Base-by-base conservation (phyloP, 2,888 invertebrate species). In the Andrena hattorfiana region DNA sequence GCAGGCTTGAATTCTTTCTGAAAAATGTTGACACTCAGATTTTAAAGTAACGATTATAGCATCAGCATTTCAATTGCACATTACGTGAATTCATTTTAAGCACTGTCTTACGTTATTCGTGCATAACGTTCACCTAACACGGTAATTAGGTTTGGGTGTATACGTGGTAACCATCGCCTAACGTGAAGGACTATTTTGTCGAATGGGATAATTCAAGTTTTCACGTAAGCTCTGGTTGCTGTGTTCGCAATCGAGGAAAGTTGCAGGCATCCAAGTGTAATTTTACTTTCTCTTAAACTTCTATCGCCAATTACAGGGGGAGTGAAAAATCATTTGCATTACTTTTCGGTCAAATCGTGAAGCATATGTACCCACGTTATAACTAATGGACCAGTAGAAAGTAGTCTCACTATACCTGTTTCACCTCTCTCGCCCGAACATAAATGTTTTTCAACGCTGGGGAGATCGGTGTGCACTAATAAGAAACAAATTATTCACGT, bases 251-350 rank as follows among this genome's bases (percentile, higher is more conserved):
- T 2, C 35, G 48, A 62, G 35, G 70, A 74, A 82, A 75, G 67
- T 77, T 49, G 35, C 28, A 28, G 13, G 5, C 23, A n/a, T 49
- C 32, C 26, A 23, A 42, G 35, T 16, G 63, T 64, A 68, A 79
- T 79, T 42, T 79, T 13, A 73, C 82, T 82, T 82, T 82, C 82
- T 79, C 82, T 75, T 49, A 49, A 60, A 69, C 35, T 77, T 54
- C 62, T 32, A 20, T 30, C 51, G 42, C 26, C 51, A 42, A 69
- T 54, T 67, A 62, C n/a, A 51, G 20, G 2, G 16, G 48, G 26
- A 30, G 42, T 16, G 10, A 64, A 73, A 81, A 80, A 67, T 62
- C 32, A 42, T 70, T 62, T 60, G 64, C 66, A 69, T 71, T 56
- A 30, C 56, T 71, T 79, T 79, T 75, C 64, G 72, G 60, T 79